Conservation (phyloP, 2,113 vertebrate species). For the Phocoena phocoena region DNA sequence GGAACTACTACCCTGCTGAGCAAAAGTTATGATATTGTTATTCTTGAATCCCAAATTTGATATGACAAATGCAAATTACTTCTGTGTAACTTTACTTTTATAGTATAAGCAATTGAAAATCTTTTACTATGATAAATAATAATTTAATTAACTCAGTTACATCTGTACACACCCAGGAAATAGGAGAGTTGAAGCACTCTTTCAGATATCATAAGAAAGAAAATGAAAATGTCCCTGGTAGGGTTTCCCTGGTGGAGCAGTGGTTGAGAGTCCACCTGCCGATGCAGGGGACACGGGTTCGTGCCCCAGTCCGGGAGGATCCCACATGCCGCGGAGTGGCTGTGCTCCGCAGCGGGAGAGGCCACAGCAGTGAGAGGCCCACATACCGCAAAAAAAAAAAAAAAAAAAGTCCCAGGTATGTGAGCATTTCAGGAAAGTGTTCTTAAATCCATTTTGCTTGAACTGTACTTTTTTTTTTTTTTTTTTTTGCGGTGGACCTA, state of each 20-base stretch:
- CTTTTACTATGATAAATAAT: neutral
- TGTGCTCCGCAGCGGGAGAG: too few species aligned
- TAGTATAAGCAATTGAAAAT: neutral
- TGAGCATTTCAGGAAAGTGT: conserved; percentile 31
- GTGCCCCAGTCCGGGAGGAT: too few species aligned
- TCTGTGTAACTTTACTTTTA: neutral
- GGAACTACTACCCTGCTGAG: neutral
- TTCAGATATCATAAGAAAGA: neutral
- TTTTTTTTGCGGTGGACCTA: neutral
- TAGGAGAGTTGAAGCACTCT: neutral
- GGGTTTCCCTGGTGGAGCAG: too few species aligned
- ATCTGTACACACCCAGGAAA: neutral
- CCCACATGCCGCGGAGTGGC: too few species aligned
- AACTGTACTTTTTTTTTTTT: neutral
- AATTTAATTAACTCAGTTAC: neutral
- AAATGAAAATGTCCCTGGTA: neutral
- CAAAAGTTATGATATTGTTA: neutral
- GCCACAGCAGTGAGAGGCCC: too few species aligned
- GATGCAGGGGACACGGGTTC: too few species aligned
- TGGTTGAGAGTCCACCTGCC: too few species aligned
- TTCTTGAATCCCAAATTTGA: neutral
- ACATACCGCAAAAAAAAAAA: too few species aligned
- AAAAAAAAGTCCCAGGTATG: neutral
- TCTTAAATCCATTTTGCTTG: neutral
- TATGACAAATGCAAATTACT: neutral